Percentiles rank a stretch among this genome's conserved stretches.
Conservation (phyloP, 1,140 invertebrate genomes). For the Augochlora pura region DNA sequence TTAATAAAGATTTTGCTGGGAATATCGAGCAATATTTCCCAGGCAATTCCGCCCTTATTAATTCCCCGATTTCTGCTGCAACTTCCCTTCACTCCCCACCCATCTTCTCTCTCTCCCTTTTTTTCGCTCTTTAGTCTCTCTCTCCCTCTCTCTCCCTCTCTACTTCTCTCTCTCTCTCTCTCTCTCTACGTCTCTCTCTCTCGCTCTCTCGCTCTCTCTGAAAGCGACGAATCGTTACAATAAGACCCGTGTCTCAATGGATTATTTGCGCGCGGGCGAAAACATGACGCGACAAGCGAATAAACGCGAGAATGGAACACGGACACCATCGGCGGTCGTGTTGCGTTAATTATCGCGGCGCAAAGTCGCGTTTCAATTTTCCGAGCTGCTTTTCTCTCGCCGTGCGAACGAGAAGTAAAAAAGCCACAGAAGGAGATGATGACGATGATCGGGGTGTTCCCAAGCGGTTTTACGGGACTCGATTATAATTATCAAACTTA, state of each 20-base stretch:
- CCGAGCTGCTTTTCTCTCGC: neutral
- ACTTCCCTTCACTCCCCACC: neutral
- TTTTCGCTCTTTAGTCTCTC: too few species aligned
- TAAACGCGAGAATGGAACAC: too few species aligned
- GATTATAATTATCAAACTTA: slow-evolving; percentile 4
- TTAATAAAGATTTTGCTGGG: slow-evolving; percentile 10
- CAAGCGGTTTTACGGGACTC: neutral
- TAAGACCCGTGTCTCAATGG: slow-evolving; percentile 2
- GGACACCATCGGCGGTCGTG: too few species aligned
- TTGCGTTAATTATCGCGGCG: neutral
- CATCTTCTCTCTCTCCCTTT: neutral
- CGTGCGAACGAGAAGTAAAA: neutral
- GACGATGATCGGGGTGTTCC: too few species aligned
- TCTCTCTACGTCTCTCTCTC: too few species aligned
- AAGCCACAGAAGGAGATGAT: neutral
- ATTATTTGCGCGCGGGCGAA: neutral
- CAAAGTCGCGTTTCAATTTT: slow-evolving; percentile 1
- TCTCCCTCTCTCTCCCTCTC: too few species aligned
- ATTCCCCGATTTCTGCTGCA: neutral
- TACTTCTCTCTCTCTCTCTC: too few species aligned
- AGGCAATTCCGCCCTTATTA: neutral
- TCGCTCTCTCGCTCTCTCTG: neutral
- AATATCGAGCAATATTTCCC: neutral
- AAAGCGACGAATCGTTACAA: neutral
- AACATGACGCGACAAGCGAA: neutral